These are phyloP conservation scores for Paraescarpia echinospica DNA, from an alignment of 1,140 invertebrate genomes.

Conservation along the genomic window DNA sequence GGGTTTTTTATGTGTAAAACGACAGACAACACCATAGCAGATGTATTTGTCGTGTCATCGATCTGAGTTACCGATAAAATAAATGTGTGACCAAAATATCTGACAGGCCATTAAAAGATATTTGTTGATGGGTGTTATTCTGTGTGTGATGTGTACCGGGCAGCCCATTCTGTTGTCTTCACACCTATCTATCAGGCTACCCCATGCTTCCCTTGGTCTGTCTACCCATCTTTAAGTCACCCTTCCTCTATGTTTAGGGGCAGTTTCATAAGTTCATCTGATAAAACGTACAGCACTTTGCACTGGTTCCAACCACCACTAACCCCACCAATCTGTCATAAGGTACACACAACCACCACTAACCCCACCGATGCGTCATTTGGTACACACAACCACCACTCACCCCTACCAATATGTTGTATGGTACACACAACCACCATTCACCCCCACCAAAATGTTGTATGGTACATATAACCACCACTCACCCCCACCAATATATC, in stretches of 20 bases:
- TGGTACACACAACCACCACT: no score
- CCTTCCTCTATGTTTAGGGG: background rate
- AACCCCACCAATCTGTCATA: no score
- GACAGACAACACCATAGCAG: background rate
- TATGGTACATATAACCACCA: no score
- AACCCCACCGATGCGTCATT: no score
- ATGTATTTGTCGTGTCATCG: background rate
- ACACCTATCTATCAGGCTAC: background rate
- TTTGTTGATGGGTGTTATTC: background rate
- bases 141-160: background rate
- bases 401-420: no score
- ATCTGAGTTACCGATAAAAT: background rate
- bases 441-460: no score
- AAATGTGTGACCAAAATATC: background rate
- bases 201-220: background rate
- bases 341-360: no score
- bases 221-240: background rate
- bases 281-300: no score
- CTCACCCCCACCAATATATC: no score
- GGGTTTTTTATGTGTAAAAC: background rate
- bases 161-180: background rate
- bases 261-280: no score
- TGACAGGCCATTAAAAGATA: background rate
- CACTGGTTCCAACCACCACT: no score
- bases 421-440: no score